phyloP scores from a whole-genome alignment of 2,797 vertebrate genomes.

The Phataginus tetradactyla region DNA sequence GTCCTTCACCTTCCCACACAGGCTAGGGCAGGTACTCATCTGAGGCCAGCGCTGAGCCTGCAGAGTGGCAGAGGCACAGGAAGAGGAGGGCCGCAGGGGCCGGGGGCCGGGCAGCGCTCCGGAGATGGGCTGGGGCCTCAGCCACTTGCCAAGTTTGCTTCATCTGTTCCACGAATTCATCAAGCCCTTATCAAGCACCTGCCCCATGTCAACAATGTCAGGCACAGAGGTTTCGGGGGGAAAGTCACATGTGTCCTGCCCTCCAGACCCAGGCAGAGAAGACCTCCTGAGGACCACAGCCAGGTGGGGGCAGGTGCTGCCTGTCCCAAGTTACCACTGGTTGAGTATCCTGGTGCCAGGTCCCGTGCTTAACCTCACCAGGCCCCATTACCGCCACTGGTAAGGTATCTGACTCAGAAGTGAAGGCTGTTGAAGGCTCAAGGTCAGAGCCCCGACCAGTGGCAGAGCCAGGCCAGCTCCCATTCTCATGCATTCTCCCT shows the following conservation, averaged over 20 bases:
- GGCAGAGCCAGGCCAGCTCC: neutral
- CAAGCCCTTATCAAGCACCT: neutral
- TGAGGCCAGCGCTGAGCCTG: neutral
- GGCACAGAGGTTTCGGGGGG: neutral
- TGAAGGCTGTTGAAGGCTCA: too few relatives aligned
- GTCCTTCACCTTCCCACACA: neutral
- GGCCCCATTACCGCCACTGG: neutral
- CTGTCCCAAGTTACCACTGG: accelerated
- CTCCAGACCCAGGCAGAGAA: neutral
- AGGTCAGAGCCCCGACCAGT: neutral
- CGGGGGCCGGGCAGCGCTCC: neutral
- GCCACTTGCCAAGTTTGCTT: neutral
- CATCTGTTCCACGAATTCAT: neutral
- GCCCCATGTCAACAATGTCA: neutral
- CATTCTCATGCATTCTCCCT: accelerated
- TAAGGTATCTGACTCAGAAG: neutral
- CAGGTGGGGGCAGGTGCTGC: too few relatives aligned
- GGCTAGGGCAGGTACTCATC: neutral
- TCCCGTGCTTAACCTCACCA: neutral
- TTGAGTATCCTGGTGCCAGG: neutral
- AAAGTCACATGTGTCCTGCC: neutral
- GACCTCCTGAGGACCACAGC: neutral
- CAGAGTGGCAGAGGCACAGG: accelerated
- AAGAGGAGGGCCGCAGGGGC: neutral
- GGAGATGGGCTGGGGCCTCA: neutral